Conservation (phyloP, 2,797 vertebrate species). For the Acomys russatus region DNA sequence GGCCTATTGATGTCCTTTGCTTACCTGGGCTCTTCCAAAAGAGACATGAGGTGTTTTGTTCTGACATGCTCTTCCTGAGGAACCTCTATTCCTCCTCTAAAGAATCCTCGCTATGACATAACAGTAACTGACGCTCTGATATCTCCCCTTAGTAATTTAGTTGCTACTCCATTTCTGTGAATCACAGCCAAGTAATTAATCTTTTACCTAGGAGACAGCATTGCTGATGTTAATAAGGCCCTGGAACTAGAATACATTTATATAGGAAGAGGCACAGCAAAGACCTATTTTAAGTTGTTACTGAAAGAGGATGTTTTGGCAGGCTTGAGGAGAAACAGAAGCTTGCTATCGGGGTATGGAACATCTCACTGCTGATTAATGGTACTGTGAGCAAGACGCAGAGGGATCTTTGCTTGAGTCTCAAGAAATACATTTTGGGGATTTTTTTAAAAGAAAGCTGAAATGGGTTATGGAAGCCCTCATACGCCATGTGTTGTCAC, state of each 20-base stretch:
- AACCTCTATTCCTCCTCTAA: conserved; percentile 75
- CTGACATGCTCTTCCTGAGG: conserved; percentile 55
- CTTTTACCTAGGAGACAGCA: conserved; percentile 84
- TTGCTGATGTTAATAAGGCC: conserved; percentile 82
- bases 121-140: conserved; percentile 76
- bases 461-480: neutral
- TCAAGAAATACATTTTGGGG: neutral
- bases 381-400: neutral
- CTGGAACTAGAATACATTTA: conserved; percentile 74
- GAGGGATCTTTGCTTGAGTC: neutral
- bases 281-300: conserved; percentile 60
- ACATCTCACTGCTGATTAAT: conserved; percentile 75
- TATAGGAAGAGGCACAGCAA: conserved; percentile 68
- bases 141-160: conserved; percentile 78
- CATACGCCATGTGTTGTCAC: neutral
- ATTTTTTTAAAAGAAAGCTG: conserved; percentile 33
- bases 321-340: conserved; percentile 74
- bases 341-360: conserved; percentile 59
- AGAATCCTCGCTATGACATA: conserved; percentile 59
- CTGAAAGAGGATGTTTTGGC: conserved; percentile 77
- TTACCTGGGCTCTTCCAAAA: neutral
- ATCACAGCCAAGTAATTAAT: conserved; percentile 85
- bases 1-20: conserved; percentile 7
- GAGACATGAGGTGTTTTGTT: neutral
- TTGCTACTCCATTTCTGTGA: conserved; percentile 79